phyloP scores from a whole-genome alignment of 2,797 vertebrate species.

The Sphenopsis melanotis region DNA sequence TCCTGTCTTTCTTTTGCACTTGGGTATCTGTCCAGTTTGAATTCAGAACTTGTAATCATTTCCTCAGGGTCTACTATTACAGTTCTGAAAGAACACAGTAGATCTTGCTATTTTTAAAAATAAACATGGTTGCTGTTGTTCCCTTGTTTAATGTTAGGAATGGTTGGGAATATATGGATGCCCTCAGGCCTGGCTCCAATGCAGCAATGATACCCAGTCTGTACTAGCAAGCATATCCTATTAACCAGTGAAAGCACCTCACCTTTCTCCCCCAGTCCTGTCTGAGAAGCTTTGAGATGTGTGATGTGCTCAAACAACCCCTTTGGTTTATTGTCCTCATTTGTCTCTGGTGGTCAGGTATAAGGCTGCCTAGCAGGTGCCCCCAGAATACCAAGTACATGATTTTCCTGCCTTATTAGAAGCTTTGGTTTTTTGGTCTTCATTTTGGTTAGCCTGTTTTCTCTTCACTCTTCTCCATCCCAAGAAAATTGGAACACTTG shows the following conservation, averaged over 20 bases:
- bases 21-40: not conserved
- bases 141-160: not conserved
- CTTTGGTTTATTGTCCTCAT: not conserved
- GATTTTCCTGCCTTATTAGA: not conserved
- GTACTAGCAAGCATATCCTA: not conserved
- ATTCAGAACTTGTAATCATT: not conserved
- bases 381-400: not conserved
- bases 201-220: not conserved
- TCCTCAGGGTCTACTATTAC: not conserved
- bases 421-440: not conserved
- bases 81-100: not conserved
- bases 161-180: not conserved
- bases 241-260: not conserved
- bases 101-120: not conserved
- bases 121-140: not conserved
- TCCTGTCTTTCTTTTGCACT: not conserved
- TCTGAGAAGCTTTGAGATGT: not conserved
- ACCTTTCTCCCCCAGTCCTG: not conserved
- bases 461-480: not conserved
- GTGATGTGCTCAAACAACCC: not conserved
- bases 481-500: not conserved
- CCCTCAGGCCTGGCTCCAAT: not conserved
- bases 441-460: not conserved
- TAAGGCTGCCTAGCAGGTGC: not conserved
- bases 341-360: not conserved